Base-by-base conservation (phyloP, 2,113 vertebrate species). In the Catharus minimus region DNA sequence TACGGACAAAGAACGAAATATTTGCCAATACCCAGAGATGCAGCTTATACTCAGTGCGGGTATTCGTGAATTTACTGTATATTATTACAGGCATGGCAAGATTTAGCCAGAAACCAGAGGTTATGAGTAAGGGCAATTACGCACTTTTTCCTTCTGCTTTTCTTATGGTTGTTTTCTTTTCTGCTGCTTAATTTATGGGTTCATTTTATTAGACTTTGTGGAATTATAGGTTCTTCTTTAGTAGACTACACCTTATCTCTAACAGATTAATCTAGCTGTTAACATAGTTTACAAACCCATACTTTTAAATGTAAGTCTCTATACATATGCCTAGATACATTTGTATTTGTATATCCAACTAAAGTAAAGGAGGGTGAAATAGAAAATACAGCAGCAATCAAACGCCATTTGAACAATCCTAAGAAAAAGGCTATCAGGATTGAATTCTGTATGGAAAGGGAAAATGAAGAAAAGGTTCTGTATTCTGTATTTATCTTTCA, bases 131-230 rank as follows among this genome's bases (percentile, higher is more conserved):
- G 9, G 11, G 11, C 1, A 72, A 65, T 43, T 7, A 9, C 44
- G 11, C 4, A 11, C 1, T 13, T 46, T 69, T 82, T 16, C 10
- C 18, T 82, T 9, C 7, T 2, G 0, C 0, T 68, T 46, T 65
- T 81, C 22, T 15, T 32, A 26, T 26, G 6, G 12, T 80, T 66
- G n/a, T 47, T 65, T 90, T 49, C 5, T 60, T 23, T 60, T 36
- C 19, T 82, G 11, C 7, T 69, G 10, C 1, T 21, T 62, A 26
- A 61, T 82, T 21, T 43, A 57, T 49, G 3, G 15, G 52, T 76
- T 68, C 1, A 33, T 56, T 53, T 88, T 38, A n/a, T 36, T 49
- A 22, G 6, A 61, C 4, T 50, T 74, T 28, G 57, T 64, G 13
- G 19, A 71, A 58, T 33, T 39, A 67, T 4, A 49, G 4, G 7